Evolutionary conservation across 1,140 invertebrate genomes (phyloP), one percentile per base, ranked within the genome.

Genomic region (Drosophila littoralis): DNA sequence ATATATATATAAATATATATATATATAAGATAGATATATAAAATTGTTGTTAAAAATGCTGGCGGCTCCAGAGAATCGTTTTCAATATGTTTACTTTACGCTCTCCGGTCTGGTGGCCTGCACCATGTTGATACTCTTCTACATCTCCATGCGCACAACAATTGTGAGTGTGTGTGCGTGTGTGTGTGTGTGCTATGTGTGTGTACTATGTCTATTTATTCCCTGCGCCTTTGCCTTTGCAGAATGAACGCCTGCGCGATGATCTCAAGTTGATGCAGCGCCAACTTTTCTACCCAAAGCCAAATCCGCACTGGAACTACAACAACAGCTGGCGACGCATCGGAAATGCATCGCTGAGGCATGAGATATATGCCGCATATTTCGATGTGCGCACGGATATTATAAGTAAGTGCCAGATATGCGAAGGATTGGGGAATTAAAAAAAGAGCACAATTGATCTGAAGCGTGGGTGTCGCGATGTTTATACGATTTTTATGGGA

Each of bases 61-160:
- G 63, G 70, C 80, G 33, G 66, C 73, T 7, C 79, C 83, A 69
- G 84, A 91, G 70, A 83, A 90, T 54, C 91, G 91, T 61, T 86
- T 90, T 54, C 91, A 91, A 77, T 86, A 90, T 77, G 72, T 91
- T 71, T 92, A 92, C 72, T 91, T 92, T 70, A 60, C 80, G 36
- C 74, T 92, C 8, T 91, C 91, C 54, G 91, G 73, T 6, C 42
- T 89, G 52, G 88, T 92, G 64, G 91, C 91, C 48, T 70, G 69
- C 64, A 77, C 77, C 58, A 79, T 92, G 46, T 58, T 92, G 13
- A 71, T 91, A 55, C 75, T 92, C 13, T 81, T 89, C 70, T 92
- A 91, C 57, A 74, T 91, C 28, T 91, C 91, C 52, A 79, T 92
- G 77, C 67, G 76, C 72, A 88, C 90, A 69, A 86, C 81, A 58